Conservation (phyloP, 2,113 vertebrate genomes). For the Ifrita kowaldi region DNA sequence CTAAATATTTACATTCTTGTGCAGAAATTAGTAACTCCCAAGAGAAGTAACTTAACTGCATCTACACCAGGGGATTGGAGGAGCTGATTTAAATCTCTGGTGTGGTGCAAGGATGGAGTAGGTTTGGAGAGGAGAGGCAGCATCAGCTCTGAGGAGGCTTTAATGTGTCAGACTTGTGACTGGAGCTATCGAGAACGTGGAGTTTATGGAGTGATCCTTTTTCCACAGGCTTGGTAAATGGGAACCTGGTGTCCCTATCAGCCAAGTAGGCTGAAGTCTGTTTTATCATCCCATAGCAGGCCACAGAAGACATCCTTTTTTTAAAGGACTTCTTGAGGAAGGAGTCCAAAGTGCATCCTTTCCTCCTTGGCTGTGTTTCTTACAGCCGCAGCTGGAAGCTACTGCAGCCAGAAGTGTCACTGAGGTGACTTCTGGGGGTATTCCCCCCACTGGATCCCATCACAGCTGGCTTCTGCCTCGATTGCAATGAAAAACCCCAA, state of each 20-base stretch:
- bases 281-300: not conserved
- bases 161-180: not conserved
- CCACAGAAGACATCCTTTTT: not conserved
- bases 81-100: not conserved
- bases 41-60: not conserved
- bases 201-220: not conserved
- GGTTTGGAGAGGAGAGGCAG: not conserved
- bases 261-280: not conserved
- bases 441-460: not conserved
- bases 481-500: not conserved
- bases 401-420: not conserved
- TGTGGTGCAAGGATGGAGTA: not conserved
- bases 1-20: not conserved
- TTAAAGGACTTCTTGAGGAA: not conserved
- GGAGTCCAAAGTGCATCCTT: not conserved
- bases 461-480: not conserved
- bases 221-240: not conserved
- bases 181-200: rapidly evolving
- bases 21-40: not conserved
- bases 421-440: not conserved
- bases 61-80: not conserved
- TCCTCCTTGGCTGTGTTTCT: not conserved
- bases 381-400: not conserved
- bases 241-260: not conserved
- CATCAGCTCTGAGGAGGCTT: not conserved